Evolutionary conservation across 1,140 invertebrate species (phyloP), one percentile per base, ranked within the genome.

Genomic region (Oscheius sp.): DNA sequence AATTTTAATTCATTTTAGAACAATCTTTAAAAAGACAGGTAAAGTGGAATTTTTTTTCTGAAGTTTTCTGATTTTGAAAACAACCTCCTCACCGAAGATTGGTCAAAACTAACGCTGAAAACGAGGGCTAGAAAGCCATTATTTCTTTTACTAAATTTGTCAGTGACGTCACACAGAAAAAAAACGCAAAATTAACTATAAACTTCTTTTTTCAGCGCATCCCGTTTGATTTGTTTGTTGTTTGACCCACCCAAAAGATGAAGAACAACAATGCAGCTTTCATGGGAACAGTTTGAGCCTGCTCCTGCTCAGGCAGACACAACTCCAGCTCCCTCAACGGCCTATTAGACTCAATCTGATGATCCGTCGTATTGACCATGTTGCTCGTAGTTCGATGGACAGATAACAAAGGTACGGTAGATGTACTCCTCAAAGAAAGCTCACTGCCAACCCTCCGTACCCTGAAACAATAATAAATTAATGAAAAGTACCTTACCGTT

Each of bases 341-440:
- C 45, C 49, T 35, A 52, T 74, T 74, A 10, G 72, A 74, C 49
- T 74, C 72, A 23, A 74, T 74, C 62, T 74, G 58, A 58, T 34
- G 36, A 61, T 38, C 28, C n/a, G 29, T 49, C 20, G 7, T 20
- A 71, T 26, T 49, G 13, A 71, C 13, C 35, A 20, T 52, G 49
- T n/a, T 63, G 32, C 69, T 34, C 49, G 69, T 10, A 63, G 69
- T 42, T 29, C 69, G 1, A 61, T 59, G 42, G 36, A 61, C 13
- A 34, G 45, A 26, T 63, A 74, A 35, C 3, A 69, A 65, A 13
- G 72, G 68, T 7, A 59, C 62, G 4, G 72, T 59, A 2, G 72
- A 74, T 29, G 63, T 63, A 23, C 38, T 62, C 20, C 66, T 26
- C 18, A 74, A 29, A 1, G 72, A 74, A 1, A 74, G 20, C 20